These are phyloP conservation scores for Sipha flava DNA, from an alignment of 1,140 invertebrate species.

Conservation along the genomic window DNA sequence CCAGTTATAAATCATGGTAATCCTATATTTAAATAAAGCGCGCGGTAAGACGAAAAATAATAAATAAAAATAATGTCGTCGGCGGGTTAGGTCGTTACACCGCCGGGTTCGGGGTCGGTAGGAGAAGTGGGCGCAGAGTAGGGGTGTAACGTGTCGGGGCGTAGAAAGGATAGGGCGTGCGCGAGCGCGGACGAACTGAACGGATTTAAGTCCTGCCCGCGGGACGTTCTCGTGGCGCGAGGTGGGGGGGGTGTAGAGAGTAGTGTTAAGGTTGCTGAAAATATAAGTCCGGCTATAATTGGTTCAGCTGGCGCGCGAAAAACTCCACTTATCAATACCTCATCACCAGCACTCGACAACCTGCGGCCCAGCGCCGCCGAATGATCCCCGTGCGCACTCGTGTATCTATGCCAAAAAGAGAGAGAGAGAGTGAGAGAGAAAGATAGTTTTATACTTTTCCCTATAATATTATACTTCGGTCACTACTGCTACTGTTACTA, in stretches of 20 bases:
- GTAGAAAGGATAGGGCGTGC: neutral
- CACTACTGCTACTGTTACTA: neutral
- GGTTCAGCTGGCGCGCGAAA: conserved; percentile 30
- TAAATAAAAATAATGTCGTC: conserved; percentile 32
- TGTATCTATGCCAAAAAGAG: too few relatives aligned
- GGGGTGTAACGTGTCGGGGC: neutral
- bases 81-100: neutral
- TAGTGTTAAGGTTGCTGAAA: conserved; percentile 15
- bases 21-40: conserved; percentile 29
- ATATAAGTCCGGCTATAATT: conserved; percentile 29
- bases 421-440: too few relatives aligned
- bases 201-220: neutral
- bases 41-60: conserved; percentile 8
- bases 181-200: neutral
- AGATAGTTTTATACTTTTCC: neutral
- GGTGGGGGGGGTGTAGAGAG: neutral
- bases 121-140: too few relatives aligned
- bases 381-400: neutral
- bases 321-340: conserved; percentile 31
- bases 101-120: neutral
- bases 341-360: conserved; percentile 2
- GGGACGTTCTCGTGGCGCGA: neutral
- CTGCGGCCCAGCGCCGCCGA: neutral
- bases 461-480: neutral
- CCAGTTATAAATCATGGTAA: conserved; percentile 27